Evolutionary conservation across 30 jellyfish, hydroid and myxozoan genomes (phyloP).

Genomic region (Aurelia coerulea): DNA sequence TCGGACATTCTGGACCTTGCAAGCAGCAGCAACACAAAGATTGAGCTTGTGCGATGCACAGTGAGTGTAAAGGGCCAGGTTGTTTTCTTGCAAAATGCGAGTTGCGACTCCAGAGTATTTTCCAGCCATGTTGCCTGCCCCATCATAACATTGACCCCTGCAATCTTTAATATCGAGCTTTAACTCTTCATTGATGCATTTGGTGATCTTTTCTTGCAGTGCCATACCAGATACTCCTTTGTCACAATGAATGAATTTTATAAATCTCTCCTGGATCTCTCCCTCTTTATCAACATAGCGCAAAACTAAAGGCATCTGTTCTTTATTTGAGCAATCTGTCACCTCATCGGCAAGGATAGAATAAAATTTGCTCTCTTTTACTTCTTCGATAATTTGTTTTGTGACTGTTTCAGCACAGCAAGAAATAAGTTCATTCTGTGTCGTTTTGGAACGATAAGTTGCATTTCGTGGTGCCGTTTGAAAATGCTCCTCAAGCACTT

Average conservation of each 20-base stretch:
- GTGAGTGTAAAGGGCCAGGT: conserved; percentile 37
- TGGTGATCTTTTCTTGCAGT: conserved; percentile 9
- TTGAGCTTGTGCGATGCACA: conserved; percentile 40
- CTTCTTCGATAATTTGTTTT: conserved; percentile 12
- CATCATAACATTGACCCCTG: conserved; percentile 71
- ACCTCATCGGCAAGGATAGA: conserved; percentile 69
- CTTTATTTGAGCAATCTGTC: conserved; percentile 36
- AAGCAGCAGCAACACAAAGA: conserved; percentile 49
- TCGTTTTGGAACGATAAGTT: conserved; percentile 61
- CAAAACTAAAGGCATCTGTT: conserved; percentile 59
- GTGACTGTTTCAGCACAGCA: conserved; percentile 39
- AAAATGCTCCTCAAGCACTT: conserved; percentile 9
- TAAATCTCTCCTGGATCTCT: conserved; percentile 16
- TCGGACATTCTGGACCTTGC: conserved; percentile 12
- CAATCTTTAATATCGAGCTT: conserved; percentile 18
- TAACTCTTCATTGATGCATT: neutral
- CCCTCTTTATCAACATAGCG: conserved; percentile 23
- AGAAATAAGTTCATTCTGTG: conserved; percentile 50
- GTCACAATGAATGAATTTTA: conserved; percentile 32
- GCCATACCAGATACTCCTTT: conserved; percentile 37
- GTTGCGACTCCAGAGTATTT: conserved; percentile 51
- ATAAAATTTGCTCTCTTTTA: conserved; percentile 20
- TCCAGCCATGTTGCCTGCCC: conserved; percentile 70
- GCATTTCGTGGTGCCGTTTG: conserved; percentile 62
- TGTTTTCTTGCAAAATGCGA: conserved; percentile 2